A percentile compares a stretch with the other conserved stretches of the same genome.
Conservation (phyloP, 2,113 vertebrate genomes). For the Coptodon bakossiorum region DNA sequence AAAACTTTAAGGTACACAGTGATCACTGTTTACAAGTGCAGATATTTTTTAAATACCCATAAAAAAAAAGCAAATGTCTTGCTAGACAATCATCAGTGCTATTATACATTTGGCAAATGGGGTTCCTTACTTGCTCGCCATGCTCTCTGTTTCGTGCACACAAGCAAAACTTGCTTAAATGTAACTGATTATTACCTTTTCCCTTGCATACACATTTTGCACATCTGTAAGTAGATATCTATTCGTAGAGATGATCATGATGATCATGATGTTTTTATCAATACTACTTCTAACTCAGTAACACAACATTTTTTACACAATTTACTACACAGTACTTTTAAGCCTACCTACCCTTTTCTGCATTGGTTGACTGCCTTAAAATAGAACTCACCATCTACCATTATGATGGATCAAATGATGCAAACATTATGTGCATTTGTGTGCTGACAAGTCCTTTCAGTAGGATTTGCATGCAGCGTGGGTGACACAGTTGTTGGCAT, state of each 20-base stretch:
- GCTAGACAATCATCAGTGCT: not conserved
- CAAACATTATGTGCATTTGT: not conserved
- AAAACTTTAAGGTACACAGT: not conserved
- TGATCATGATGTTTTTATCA: not conserved
- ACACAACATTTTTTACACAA: not conserved
- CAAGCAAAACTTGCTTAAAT: not conserved
- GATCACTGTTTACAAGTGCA: not conserved
- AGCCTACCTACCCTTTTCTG: not conserved
- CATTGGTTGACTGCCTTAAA: not conserved
- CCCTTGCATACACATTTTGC: not conserved
- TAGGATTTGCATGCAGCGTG: not conserved
- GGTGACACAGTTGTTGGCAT: not conserved
- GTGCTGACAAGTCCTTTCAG: not conserved
- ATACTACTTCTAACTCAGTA: not conserved
- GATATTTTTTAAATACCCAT: not conserved
- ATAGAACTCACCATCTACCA: not conserved
- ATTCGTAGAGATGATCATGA: not conserved
- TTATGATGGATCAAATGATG: not conserved
- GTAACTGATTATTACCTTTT: not conserved
- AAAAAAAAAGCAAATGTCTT: not conserved
- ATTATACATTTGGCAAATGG: not conserved
- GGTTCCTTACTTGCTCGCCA: not conserved
- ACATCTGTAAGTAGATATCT: not conserved
- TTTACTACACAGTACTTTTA: not conserved
- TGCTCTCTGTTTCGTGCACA: not conserved